Base-by-base conservation (phyloP, 2,888 invertebrate genomes). In the Drosophila quasianomalipes region DNA sequence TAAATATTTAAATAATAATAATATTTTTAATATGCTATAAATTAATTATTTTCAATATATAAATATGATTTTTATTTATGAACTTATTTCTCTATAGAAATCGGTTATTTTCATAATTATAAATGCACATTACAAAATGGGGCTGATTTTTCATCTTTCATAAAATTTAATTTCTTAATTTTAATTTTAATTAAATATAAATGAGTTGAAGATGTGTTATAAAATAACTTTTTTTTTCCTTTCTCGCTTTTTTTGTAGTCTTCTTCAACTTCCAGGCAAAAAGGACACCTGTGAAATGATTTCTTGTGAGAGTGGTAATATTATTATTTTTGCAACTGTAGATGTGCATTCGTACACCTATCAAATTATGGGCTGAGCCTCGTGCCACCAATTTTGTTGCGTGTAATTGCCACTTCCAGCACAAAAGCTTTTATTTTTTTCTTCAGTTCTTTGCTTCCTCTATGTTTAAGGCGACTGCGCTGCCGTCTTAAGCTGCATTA, bases 401-500 rank as follows among this genome's bases (percentile, higher is more conserved):
- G 87, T 87, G 87, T 90, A 90, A 86, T 90, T 87, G 76, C 87
- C 78, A 89, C 90, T 87, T 83, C 59, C 89, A 90, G 76, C 66
- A 81, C 69, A 77, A 79, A 69, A 80, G 73, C 68, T 80, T 81
- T 57, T 77, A 70, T 71, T 82, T 70, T 58, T 54, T 58, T 6
- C 64, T 26, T 37, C 86, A 72, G 81, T 88, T 86, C 90, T 86
- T 90, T 86, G 83, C 90, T 86, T 90, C 86, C 90, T 86, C 86
- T 86, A 85, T 86, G 89, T 83, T 86, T 83, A 86, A 83, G 71
- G 77, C 83, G 86, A 73, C 90, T 86, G 89, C 84, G 89, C 89
- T 83, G 82, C 89, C 86, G 89, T 89, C 89, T 87, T 89, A 87
- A 89, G 91, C 88, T 88, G 88, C 91, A 90, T 90, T 90, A 89